Evolutionary conservation across 1,140 invertebrate species (phyloP).

Genomic region (Oncopeltus fasciatus): DNA sequence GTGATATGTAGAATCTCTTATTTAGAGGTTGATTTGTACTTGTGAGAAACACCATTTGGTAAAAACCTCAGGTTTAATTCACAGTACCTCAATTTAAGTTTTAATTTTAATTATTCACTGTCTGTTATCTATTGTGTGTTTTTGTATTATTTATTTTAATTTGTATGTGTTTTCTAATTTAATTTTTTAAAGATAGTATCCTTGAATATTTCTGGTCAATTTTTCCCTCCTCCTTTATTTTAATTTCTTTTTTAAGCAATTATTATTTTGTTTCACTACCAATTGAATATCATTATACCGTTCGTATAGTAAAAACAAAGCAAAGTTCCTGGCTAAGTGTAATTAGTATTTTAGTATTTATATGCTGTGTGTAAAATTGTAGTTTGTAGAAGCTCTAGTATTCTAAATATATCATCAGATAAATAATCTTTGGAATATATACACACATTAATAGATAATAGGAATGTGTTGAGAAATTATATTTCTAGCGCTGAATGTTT

Average conservation of each 20-base stretch:
- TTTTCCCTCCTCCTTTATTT: background rate
- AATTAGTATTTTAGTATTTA: constrained; percentile 13
- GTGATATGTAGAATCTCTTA: constrained; percentile 4
- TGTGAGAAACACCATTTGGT: constrained; percentile 3
- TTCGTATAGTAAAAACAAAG: constrained; percentile 9
- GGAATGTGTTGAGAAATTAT: constrained; percentile 7
- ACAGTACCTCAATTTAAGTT: constrained; percentile 5
- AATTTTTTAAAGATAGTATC: background rate
- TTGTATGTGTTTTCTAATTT: background rate
- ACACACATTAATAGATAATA: background rate
- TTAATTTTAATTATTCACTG: background rate
- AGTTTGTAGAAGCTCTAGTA: constrained; percentile 5
- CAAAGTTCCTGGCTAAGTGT: constrained; percentile 20
- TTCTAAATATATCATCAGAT: constrained; percentile 4
- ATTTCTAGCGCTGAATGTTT: constrained; percentile 7
- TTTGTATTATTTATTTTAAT: constrained; percentile 4
- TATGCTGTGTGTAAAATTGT: constrained; percentile 13
- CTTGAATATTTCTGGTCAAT: background rate
- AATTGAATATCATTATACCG: constrained; percentile 6
- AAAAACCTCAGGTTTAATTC: constrained; percentile 6
- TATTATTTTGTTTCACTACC: background rate
- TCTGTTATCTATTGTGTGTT: background rate
- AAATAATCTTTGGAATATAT: background rate
- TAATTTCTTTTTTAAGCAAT: background rate
- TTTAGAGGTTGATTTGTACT: constrained; percentile 1